These are phyloP conservation scores for Chaunax sp. DNA, from an alignment of 2,797 vertebrate genomes.

Conservation along the genomic window DNA sequence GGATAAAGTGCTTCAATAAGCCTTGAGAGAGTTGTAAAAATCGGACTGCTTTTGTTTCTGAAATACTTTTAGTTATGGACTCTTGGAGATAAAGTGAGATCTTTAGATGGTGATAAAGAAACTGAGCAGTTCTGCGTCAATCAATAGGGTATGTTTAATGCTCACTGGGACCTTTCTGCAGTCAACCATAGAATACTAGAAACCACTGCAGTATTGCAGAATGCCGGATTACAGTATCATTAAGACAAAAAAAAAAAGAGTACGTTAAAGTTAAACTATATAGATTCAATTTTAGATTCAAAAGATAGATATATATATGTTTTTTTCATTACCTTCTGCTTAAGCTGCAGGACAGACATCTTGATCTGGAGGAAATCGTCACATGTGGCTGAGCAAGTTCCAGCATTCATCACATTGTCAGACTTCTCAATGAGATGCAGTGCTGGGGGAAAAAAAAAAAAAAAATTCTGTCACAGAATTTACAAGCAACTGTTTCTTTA, in stretches of 20 bases:
- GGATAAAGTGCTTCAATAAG: slow-evolving; percentile 54
- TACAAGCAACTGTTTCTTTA: slow-evolving; percentile 1
- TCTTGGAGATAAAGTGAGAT: slow-evolving; percentile 9
- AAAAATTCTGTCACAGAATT: slow-evolving; percentile 8
- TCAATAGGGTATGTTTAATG: slow-evolving; percentile 16
- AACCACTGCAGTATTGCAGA: background rate
- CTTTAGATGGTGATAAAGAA: slow-evolving; percentile 32
- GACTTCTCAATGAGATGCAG: slow-evolving; percentile 88
- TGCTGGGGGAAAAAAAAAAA: slow-evolving; percentile 57
- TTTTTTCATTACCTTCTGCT: slow-evolving; percentile 89
- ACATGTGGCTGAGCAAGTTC: slow-evolving; percentile 92
- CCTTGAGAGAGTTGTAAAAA: slow-evolving; percentile 43
- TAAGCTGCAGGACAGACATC: slow-evolving; percentile 92
- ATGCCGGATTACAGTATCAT: too few species aligned
- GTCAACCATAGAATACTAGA: background rate
- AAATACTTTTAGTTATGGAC: slow-evolving; percentile 37
- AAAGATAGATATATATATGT: background rate
- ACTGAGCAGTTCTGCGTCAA: slow-evolving; percentile 13
- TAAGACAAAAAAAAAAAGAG: too few species aligned
- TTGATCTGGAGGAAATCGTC: slow-evolving; percentile 96
- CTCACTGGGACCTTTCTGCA: too few species aligned
- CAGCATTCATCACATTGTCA: slow-evolving; percentile 87
- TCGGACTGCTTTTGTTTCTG: slow-evolving; percentile 34
- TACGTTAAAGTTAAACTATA: background rate
- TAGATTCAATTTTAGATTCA: background rate